These are phyloP conservation scores for Lycocerus yunnanus DNA, from an alignment of 2,888 invertebrate species.

Conservation along the genomic window DNA sequence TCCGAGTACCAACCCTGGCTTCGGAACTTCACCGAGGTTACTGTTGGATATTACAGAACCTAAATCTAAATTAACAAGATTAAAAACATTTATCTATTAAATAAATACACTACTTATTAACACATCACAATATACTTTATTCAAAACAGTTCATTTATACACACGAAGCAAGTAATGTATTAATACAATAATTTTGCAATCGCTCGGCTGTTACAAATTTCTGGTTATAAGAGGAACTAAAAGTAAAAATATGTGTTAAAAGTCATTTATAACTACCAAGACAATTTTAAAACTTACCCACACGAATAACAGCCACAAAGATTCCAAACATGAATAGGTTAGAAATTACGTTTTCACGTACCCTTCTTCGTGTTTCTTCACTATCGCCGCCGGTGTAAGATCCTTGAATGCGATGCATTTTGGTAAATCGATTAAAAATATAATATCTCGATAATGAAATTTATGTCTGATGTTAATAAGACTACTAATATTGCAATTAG, in stretches of 20 bases:
- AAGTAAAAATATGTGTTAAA: background rate
- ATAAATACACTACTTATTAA: slow-evolving; percentile 37
- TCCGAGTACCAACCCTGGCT: too few species aligned
- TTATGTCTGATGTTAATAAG: background rate
- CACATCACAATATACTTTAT: background rate
- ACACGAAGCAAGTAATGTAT: background rate
- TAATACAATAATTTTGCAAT: background rate
- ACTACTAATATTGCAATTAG: too few species aligned
- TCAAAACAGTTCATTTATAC: background rate
- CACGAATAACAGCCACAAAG: slow-evolving; percentile 40
- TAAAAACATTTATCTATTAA: too few species aligned
- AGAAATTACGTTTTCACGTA: slow-evolving; percentile 40
- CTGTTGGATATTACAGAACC: too few species aligned
- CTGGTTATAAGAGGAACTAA: background rate
- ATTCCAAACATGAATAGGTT: slow-evolving; percentile 41
- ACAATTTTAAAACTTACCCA: slow-evolving; percentile 33
- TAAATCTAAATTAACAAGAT: too few species aligned
- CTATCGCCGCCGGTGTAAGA: slow-evolving; percentile 33
- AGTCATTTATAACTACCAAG: background rate
- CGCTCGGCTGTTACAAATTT: background rate
- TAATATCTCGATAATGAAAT: background rate
- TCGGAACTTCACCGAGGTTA: too few species aligned
- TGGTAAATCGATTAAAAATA: background rate
- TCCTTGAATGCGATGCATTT: slow-evolving; percentile 42
- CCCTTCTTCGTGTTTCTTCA: slow-evolving; percentile 41